Conservation (phyloP, 2,113 vertebrate genomes). For the Tachuris rubrigastra region DNA sequence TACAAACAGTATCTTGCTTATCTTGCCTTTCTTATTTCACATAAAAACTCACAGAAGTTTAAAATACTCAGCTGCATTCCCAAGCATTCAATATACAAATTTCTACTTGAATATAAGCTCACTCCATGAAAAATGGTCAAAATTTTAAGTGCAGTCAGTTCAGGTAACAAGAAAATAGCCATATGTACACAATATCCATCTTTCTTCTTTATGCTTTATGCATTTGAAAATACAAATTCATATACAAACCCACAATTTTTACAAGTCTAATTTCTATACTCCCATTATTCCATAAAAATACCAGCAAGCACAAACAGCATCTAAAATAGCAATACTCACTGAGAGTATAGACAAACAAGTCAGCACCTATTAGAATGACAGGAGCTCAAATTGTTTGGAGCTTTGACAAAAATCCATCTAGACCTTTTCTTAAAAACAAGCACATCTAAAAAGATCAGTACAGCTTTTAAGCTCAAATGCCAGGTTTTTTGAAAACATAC, state of each 20-base stretch:
- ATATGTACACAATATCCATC: neutral
- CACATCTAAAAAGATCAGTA: constrained; percentile 20
- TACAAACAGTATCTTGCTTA: neutral
- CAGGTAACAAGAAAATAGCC: neutral
- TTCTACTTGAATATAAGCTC: neutral
- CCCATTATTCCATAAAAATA: constrained; percentile 30
- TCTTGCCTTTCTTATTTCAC: neutral
- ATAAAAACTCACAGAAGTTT: neutral
- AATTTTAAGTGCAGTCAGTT: neutral
- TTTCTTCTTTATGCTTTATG: neutral
- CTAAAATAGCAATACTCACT: constrained; percentile 48
- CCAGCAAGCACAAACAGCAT: constrained; percentile 46
- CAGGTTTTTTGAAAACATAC: neutral
- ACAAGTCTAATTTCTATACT: constrained; percentile 6
- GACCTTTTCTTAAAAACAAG: constrained; percentile 26
- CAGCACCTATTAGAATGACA: constrained; percentile 40
- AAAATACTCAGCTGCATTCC: neutral
- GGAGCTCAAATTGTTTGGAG: neutral
- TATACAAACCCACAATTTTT: constrained; percentile 5
- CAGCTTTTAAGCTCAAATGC: constrained; percentile 6
- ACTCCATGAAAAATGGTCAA: neutral
- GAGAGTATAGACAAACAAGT: neutral
- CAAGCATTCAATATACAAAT: neutral
- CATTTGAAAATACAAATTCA: constrained; percentile 26
- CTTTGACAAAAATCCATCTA: constrained; percentile 19